phyloP scores from a whole-genome alignment of 2,888 invertebrate genomes.

The Euphydryas editha region DNA sequence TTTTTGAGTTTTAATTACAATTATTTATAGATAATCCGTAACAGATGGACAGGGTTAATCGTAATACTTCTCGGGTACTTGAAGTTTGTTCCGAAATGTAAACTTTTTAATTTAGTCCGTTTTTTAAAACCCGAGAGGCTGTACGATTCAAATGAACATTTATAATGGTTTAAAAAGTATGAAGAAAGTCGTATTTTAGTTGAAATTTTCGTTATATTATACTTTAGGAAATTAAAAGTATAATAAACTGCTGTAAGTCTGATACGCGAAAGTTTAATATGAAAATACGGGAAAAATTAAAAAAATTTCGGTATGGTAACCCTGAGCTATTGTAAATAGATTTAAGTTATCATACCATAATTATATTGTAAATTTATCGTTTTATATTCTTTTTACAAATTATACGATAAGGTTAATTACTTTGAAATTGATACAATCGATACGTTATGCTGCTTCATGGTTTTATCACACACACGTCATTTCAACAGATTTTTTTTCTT shows the following conservation, averaged over 20 bases:
- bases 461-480: too few species aligned
- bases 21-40: constrained; percentile 26
- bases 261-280: neutral
- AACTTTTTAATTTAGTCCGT: constrained; percentile 9
- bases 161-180: constrained; percentile 11
- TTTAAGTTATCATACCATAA: too few species aligned
- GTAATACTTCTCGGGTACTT: constrained; percentile 24
- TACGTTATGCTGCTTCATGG: too few species aligned
- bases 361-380: too few species aligned
- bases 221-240: neutral
- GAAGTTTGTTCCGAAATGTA: constrained; percentile 1
- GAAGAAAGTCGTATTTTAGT: constrained; percentile 10
- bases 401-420: too few species aligned
- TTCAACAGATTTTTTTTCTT: too few species aligned
- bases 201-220: constrained; percentile 8
- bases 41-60: constrained; percentile 21
- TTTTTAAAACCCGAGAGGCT: constrained; percentile 3
- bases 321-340: too few species aligned
- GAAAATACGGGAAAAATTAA: neutral
- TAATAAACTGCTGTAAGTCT: neutral
- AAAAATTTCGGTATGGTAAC: too few species aligned
- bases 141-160: constrained; percentile 7
- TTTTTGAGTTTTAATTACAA: constrained; percentile 23
- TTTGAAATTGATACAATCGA: too few species aligned
- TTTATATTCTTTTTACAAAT: too few species aligned